These are phyloP conservation scores for Podabrus alpinus DNA, from an alignment of 2,888 invertebrate genomes.

Conservation along the genomic window DNA sequence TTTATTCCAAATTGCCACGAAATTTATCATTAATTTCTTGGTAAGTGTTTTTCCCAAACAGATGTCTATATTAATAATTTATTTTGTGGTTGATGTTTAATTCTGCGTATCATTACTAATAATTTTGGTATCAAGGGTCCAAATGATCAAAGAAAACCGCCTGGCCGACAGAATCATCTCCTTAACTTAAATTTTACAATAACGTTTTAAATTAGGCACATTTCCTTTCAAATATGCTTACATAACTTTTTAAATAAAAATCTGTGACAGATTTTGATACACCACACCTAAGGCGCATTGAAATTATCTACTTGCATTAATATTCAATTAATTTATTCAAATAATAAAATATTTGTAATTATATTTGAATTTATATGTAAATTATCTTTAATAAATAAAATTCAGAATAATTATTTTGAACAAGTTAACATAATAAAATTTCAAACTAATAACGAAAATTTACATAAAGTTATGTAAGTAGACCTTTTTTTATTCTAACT, in stretches of 20 bases:
- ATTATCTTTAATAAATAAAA: background rate
- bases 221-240: background rate
- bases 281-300: background rate
- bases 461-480: conserved; percentile 1
- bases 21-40: conserved; percentile 23
- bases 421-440: background rate
- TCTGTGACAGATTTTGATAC: background rate
- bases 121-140: conserved; percentile 10
- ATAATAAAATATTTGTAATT: background rate
- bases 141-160: conserved; percentile 14
- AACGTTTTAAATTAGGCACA: background rate
- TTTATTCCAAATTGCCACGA: conserved; percentile 7
- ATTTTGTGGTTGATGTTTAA: conserved; percentile 21
- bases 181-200: conserved; percentile 1
- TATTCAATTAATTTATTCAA: background rate
- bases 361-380: background rate
- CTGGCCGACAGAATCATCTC: background rate
- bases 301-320: background rate
- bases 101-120: conserved; percentile 23
- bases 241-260: background rate
- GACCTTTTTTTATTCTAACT: background rate
- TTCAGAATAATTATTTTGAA: background rate
- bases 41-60: conserved; percentile 11
- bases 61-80: conserved; percentile 27
- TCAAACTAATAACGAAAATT: background rate